Evolutionary conservation across 2,888 invertebrate genomes (phyloP).

Genomic region (Nemoura dubitans): DNA sequence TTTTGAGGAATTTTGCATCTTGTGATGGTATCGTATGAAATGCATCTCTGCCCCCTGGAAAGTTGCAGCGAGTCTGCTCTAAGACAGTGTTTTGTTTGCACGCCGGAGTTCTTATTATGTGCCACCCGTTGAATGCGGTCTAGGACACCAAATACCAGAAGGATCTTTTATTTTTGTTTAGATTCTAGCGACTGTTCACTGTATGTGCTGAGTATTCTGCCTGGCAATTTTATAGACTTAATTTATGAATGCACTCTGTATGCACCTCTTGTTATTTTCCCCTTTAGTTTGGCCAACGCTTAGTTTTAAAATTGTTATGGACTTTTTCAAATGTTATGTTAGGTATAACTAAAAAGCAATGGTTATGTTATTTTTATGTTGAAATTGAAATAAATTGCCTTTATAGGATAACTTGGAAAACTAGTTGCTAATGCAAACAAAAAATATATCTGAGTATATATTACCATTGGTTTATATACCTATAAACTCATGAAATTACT

Average conservation of each 20-base stretch:
- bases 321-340: not conserved
- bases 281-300: not conserved
- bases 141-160: not conserved
- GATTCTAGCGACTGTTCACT: not conserved
- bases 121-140: not conserved
- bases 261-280: not conserved
- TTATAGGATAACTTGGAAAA: not conserved
- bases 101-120: not conserved
- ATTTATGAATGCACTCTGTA: not conserved
- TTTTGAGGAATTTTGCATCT: not conserved
- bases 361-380: not conserved
- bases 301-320: not conserved
- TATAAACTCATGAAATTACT: no score
- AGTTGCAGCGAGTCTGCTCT: no score
- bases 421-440: no score
- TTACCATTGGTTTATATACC: no score
- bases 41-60: no score
- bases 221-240: not conserved
- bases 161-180: not conserved
- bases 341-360: not conserved
- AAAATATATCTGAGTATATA: no score
- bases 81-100: not conserved
- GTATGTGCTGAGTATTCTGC: not conserved
- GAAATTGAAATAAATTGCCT: constrained; percentile 7
- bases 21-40: no score